These are phyloP conservation scores for Mesorhabditis sp. DNA, from an alignment of 2,888 invertebrate species.

Conservation along the genomic window DNA sequence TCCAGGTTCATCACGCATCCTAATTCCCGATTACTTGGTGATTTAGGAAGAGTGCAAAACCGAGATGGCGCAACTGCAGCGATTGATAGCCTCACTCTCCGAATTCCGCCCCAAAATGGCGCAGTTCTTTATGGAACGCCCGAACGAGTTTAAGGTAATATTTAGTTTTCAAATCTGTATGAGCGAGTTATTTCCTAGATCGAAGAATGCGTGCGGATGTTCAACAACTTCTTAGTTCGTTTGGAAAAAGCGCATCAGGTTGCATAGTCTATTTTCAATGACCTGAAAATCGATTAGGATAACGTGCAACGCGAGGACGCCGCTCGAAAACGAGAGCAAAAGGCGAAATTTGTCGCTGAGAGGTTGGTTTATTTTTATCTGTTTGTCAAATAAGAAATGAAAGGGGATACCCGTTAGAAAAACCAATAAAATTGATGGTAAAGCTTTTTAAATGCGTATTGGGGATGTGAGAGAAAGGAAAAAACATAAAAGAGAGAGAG, in stretches of 20 bases:
- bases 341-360: conserved; percentile 2
- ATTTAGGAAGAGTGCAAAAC: not conserved
- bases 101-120: not conserved
- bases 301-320: not conserved
- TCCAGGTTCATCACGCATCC: not conserved
- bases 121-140: not conserved
- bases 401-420: too few species aligned
- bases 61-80: not conserved
- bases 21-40: not conserved
- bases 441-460: not conserved
- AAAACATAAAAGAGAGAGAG: too few species aligned
- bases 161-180: not conserved
- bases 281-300: not conserved
- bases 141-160: not conserved
- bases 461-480: not conserved
- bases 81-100: not conserved
- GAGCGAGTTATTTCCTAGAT: not conserved
- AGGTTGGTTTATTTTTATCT: not conserved
- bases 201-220: conserved; percentile 4
- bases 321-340: conserved; percentile 4
- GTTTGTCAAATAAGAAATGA: not conserved
- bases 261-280: not conserved
- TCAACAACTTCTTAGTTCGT: not conserved
- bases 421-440: too few species aligned
- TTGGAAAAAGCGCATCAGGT: conserved; percentile 4